Evolutionary conservation across 2,797 vertebrate species (phyloP).

Genomic region (Sebastolobus altivelis): DNA sequence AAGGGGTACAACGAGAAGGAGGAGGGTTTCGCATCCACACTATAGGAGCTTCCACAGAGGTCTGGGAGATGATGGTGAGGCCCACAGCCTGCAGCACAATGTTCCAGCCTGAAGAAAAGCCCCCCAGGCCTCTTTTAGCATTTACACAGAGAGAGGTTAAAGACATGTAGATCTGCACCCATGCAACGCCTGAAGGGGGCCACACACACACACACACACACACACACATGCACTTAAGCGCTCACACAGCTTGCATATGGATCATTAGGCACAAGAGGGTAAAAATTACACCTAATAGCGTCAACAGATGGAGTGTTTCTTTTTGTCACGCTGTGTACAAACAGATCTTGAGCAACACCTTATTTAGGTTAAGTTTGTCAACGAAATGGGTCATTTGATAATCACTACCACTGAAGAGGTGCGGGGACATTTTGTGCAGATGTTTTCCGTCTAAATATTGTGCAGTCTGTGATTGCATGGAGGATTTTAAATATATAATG

Average conservation of each 20-base stretch:
- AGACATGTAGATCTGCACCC: constrained; percentile 84
- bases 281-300: constrained; percentile 95
- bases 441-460: constrained; percentile 72
- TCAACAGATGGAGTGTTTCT: constrained; percentile 97
- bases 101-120: constrained; percentile 79
- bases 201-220: constrained; percentile 83
- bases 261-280: constrained; percentile 94
- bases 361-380: constrained; percentile 81
- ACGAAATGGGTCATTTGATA: constrained; percentile 79
- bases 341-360: constrained; percentile 80
- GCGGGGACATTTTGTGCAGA: constrained; percentile 63
- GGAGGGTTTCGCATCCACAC: constrained; percentile 22
- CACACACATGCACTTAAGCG: constrained; percentile 83
- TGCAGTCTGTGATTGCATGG: constrained; percentile 53
- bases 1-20: constrained; percentile 66
- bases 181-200: constrained; percentile 87
- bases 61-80: constrained; percentile 67
- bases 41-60: constrained; percentile 41
- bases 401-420: constrained; percentile 70
- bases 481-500: constrained; percentile 49
- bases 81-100: constrained; percentile 76
- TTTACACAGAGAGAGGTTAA: constrained; percentile 86
- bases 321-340: constrained; percentile 83
- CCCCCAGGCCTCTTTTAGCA: constrained; percentile 83
- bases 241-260: constrained; percentile 90